phyloP scores from a whole-genome alignment of 2,888 invertebrate species.

The Marasmarcha lunaedactyla region DNA sequence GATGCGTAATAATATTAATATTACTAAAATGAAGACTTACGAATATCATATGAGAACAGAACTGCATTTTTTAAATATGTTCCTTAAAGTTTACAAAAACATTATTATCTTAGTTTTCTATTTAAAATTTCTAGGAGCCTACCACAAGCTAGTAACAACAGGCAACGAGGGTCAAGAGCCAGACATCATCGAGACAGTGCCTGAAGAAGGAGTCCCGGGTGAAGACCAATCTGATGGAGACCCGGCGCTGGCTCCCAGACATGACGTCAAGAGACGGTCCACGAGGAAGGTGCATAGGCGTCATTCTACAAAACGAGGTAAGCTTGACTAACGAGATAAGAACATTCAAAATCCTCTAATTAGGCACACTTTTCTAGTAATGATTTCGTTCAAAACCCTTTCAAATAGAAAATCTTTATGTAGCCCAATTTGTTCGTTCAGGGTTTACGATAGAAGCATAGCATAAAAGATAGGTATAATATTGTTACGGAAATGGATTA shows the following conservation, averaged over 20 bases:
- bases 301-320: constrained; percentile 51
- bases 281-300: constrained; percentile 39
- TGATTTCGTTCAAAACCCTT: too few relatives aligned
- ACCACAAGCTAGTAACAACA: constrained; percentile 74
- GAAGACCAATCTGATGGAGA: constrained; percentile 26
- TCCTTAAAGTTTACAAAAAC: too few relatives aligned
- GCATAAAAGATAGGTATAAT: too few relatives aligned
- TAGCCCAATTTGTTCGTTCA: too few relatives aligned
- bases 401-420: too few relatives aligned
- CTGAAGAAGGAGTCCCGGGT: constrained; percentile 36
- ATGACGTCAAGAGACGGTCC: constrained; percentile 44
- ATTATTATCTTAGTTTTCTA: too few relatives aligned
- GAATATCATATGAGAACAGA: too few relatives aligned
- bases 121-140: constrained; percentile 34
- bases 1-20: too few relatives aligned
- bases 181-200: constrained; percentile 40
- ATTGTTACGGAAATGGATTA: too few relatives aligned
- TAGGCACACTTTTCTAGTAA: background rate
- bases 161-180: constrained; percentile 59
- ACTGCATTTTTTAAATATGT: too few relatives aligned
- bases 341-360: background rate
- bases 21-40: too few relatives aligned
- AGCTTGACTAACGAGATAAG: constrained; percentile 4
- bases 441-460: too few relatives aligned
- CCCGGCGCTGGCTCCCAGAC: constrained; percentile 23